A percentile compares a stretch with the other conserved stretches of the same genome.
Evolutionary conservation across 2,888 invertebrate species (phyloP).

Genomic region (Sclerodermus sp.): DNA sequence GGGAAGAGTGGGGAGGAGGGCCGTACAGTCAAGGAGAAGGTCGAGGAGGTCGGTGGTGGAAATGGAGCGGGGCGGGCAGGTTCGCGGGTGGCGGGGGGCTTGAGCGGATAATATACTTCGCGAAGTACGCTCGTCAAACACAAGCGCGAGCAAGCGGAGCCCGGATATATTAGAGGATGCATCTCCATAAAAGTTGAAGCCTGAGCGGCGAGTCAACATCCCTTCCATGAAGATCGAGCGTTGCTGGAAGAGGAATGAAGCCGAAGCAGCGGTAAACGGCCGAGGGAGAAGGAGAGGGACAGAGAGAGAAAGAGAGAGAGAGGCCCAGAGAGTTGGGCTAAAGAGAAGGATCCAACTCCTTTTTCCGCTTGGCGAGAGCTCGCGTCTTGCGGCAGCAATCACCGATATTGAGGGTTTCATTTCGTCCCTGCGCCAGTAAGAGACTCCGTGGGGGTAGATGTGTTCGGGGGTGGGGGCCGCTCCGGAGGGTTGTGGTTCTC

Average conservation of each 20-base stretch:
- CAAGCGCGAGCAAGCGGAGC: constrained; percentile 54
- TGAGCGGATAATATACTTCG: constrained; percentile 51
- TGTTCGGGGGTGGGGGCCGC: constrained; percentile 2
- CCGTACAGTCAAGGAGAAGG: constrained; percentile 6
- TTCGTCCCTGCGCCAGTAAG: constrained; percentile 44
- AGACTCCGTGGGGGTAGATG: constrained; percentile 8
- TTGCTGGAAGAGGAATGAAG: neutral
- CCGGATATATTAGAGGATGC: constrained; percentile 57
- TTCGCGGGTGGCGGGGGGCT: constrained; percentile 34
- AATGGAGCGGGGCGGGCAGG: constrained; percentile 12
- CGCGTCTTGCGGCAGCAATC: constrained; percentile 56
- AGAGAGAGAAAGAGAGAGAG: constrained; percentile 9
- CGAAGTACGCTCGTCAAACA: constrained; percentile 56
- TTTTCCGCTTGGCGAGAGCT: constrained; percentile 39
- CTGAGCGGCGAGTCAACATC: constrained; percentile 51
- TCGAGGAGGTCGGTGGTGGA: neutral
- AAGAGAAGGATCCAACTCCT: constrained; percentile 28
- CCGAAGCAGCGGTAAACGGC: neutral
- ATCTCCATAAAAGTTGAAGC: constrained; percentile 57
- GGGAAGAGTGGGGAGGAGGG: constrained; percentile 14
- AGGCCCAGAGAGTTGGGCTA: neutral
- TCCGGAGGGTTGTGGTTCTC: constrained; percentile 2
- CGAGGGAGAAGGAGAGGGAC: constrained; percentile 10
- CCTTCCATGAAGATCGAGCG: constrained; percentile 15
- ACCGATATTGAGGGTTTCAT: constrained; percentile 58